Conservation (phyloP, 2,888 invertebrate genomes). For the Phragmatobia fuliginosa region DNA sequence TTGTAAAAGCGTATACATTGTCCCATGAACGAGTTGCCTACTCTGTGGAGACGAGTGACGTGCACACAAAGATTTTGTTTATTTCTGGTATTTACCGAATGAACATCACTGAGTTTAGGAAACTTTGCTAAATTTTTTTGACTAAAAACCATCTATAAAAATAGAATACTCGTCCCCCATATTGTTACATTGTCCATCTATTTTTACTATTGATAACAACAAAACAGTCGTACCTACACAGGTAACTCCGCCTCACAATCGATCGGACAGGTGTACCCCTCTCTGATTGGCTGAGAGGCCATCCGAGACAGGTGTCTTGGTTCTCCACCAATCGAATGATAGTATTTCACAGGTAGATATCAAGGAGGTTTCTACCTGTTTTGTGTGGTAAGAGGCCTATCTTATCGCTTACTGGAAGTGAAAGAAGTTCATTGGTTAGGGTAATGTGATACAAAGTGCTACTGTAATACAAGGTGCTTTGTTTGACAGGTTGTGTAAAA, state of each 20-base stretch:
- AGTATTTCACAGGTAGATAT: constrained; percentile 39
- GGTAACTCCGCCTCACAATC: constrained; percentile 63
- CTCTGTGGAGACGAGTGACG: no score
- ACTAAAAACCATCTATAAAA: no score
- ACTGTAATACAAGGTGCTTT: no score
- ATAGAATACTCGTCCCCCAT: background rate
- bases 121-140: no score
- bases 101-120: no score
- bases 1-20: no score
- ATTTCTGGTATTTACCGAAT: no score
- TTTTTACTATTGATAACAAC: background rate
- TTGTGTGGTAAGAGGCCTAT: constrained; percentile 23
- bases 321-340: constrained; percentile 57
- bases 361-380: constrained; percentile 32
- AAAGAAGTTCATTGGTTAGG: background rate
- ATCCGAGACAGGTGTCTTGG: constrained; percentile 70
- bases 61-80: no score
- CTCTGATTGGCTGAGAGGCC: constrained; percentile 62
- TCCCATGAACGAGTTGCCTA: no score
- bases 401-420: background rate
- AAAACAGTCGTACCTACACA: constrained; percentile 38
- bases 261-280: constrained; percentile 68
- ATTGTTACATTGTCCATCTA: background rate
- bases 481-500: background rate
- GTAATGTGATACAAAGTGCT: background rate